Evolutionary conservation across 2,797 vertebrate genomes (phyloP).

Genomic region (Gymnopithys bicolor): DNA sequence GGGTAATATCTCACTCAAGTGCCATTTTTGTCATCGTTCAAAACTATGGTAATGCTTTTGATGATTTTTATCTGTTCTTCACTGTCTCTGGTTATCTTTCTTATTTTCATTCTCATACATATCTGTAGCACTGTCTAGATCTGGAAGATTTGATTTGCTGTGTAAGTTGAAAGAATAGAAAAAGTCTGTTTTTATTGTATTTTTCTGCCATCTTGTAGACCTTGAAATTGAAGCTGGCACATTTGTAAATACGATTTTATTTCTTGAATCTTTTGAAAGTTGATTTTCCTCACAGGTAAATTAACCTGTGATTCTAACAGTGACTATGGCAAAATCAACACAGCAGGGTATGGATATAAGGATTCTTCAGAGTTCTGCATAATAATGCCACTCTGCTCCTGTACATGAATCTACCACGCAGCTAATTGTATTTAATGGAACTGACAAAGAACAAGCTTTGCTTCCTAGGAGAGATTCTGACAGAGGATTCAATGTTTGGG

Average conservation of each 20-base stretch:
- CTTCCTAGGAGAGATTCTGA: not conserved
- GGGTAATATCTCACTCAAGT: slow-evolving; percentile 32
- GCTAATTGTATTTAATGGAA: not conserved
- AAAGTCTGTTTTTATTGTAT: slow-evolving; percentile 49
- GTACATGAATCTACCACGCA: not conserved
- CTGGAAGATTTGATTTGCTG: slow-evolving; percentile 60
- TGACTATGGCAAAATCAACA: slow-evolving; percentile 13
- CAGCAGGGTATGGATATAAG: not conserved
- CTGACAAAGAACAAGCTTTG: not conserved
- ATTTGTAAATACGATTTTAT: slow-evolving; percentile 60
- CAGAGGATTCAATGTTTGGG: not conserved
- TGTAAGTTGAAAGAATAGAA: slow-evolving; percentile 17
- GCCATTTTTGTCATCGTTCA: slow-evolving; percentile 34
- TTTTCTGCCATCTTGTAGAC: slow-evolving; percentile 41
- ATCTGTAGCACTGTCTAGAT: slow-evolving; percentile 31
- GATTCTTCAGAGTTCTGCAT: not conserved
- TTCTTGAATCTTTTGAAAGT: slow-evolving; percentile 52
- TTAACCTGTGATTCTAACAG: slow-evolving; percentile 42
- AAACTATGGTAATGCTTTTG: slow-evolving; percentile 38
- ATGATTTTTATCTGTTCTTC: slow-evolving; percentile 51
- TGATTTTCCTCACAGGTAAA: slow-evolving; percentile 55
- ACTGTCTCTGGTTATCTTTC: slow-evolving; percentile 25
- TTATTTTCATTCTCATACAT: slow-evolving; percentile 57
- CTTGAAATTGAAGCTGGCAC: slow-evolving; percentile 67
- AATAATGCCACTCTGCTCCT: not conserved